Evolutionary conservation across 1,140 invertebrate genomes (phyloP), one percentile per base, ranked within the genome.

Genomic region (Tetramorium parvispinum): DNA sequence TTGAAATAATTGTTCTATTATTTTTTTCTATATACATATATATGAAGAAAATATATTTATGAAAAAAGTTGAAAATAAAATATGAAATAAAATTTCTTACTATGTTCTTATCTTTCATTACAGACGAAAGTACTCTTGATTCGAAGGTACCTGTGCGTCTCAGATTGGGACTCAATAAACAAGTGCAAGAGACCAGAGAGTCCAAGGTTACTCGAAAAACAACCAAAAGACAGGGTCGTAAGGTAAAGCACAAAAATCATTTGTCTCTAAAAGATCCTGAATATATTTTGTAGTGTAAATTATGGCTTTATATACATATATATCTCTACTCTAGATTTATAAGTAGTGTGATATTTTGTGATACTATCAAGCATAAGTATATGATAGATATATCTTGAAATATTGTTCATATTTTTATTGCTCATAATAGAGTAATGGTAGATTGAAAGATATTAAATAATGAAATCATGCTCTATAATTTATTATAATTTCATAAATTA

Each of bases 241-340:
- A 94, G 93, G 93, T 94, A 94, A 94, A 94, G 32, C 92, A 94
- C 86, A 94, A 93, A 91, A 92, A 85, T 89, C 92, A 91, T 91
- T 88, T 94, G 85, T 68, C 91, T 88, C 66, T 92, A 87, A 92
- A 85, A 85, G 87, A 93, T 93, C 75, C 79, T 77, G 85, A 93
- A 75, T 85, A 91, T 78, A 85, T 86, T 79, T 89, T 91, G 86
- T 92, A 92, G 88, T 88, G 79, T 86, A 81, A 81, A 86, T 85
- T 82, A 86, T 85, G 51, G n/a, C 55, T 71, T 87, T 85, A 83
- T 85, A 32, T 32, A 32, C 4, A 43, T 87, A 32, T 32, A 32
- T 32, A 43, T 87, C 11, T 37, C 40, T 2, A 63, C 7, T 85
- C 32, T 77, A 77, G 16, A 65, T 32, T 65, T 53, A 51, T 76